A percentile compares a stretch with the other conserved stretches of the same genome.
Conservation (phyloP, 2,113 vertebrate species). For the Muntiacus muntjak region DNA sequence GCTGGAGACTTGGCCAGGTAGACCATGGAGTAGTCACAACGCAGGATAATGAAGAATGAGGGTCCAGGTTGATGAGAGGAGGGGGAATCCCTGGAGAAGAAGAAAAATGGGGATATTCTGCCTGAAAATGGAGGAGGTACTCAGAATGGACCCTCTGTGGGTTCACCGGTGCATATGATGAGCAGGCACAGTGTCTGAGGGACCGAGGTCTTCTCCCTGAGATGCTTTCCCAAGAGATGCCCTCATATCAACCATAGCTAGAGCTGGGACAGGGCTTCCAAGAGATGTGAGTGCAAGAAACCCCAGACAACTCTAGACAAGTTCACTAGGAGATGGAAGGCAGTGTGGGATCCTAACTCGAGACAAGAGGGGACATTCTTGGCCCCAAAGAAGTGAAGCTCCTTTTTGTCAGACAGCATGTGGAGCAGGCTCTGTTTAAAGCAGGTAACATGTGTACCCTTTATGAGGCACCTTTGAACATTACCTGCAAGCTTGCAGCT, state of each 20-base stretch:
- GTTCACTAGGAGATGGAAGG: background rate
- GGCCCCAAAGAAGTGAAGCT: background rate
- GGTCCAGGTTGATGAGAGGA: background rate
- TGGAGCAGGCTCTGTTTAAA: background rate
- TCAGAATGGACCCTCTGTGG: background rate
- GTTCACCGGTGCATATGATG: too few species aligned
- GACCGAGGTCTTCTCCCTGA: background rate
- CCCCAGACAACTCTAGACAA: too few species aligned
- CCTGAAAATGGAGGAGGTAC: background rate
- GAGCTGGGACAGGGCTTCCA: background rate
- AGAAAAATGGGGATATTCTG: background rate
- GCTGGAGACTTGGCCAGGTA: background rate
- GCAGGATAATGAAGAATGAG: background rate
- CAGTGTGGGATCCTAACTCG: background rate
- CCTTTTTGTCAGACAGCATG: background rate
- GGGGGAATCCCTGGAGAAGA: background rate
- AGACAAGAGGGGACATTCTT: background rate
- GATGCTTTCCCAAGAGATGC: background rate
- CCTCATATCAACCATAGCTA: background rate
- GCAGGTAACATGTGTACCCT: background rate
- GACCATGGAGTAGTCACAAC: background rate
- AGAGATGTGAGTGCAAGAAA: too few species aligned
- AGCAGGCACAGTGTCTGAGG: background rate
- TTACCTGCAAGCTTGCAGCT: background rate
- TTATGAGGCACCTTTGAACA: fast-evolving